Conservation (phyloP, 2,797 vertebrate genomes). For the Podarcis siculus region DNA sequence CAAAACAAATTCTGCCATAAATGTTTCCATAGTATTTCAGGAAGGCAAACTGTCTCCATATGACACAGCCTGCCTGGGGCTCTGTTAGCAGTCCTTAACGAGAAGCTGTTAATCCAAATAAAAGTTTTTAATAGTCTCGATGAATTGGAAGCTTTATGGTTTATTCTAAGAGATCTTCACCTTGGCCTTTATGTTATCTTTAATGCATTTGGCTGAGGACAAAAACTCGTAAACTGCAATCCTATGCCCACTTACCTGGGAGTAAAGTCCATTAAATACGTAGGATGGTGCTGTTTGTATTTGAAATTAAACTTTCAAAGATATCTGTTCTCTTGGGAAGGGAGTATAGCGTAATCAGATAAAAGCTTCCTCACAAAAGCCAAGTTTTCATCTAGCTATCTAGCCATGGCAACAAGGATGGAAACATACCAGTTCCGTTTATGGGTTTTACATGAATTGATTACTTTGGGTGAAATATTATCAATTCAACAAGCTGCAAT, state of each 20-base stretch:
- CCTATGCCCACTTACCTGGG: too few species aligned
- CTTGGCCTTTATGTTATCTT: not conserved
- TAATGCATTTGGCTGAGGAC: constrained; percentile 28
- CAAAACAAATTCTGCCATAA: not conserved
- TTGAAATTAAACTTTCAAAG: not conserved
- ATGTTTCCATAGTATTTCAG: not conserved
- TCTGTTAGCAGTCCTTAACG: not conserved
- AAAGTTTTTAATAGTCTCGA: not conserved
- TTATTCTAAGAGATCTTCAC: not conserved
- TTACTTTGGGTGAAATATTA: not conserved
- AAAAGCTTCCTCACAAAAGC: constrained; percentile 17
- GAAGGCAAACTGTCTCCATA: not conserved
- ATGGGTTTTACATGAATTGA: not conserved
- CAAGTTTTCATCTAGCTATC: not conserved
- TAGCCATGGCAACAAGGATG: not conserved
- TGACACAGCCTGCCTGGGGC: not conserved
- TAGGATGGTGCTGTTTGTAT: not conserved
- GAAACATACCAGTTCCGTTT: not conserved
- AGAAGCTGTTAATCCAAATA: not conserved
- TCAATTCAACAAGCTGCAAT: not conserved
- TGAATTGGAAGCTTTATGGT: not conserved
- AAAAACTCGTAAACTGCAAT: not conserved
- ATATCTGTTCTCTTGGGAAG: not conserved
- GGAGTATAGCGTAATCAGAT: not conserved
- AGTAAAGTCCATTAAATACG: too few species aligned